A percentile compares a stretch with the other conserved stretches of the same genome.
These are phyloP conservation scores for Slavum lentiscoides DNA, from an alignment of 2,888 invertebrate species.

Conservation along the genomic window DNA sequence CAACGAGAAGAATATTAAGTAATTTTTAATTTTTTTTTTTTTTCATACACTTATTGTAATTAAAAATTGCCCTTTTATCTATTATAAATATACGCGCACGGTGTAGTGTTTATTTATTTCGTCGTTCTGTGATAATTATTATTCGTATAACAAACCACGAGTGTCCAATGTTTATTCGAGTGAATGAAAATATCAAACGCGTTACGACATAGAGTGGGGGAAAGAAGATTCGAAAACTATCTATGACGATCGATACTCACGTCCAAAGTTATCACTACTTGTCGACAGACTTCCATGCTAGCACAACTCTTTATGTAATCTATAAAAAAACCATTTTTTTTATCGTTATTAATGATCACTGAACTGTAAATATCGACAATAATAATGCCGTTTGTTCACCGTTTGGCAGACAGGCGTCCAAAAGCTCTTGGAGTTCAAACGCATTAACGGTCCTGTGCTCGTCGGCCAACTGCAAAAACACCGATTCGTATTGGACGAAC, in stretches of 20 bases:
- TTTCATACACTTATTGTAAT: too few relatives aligned
- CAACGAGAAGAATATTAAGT: too few relatives aligned
- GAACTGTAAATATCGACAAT: too few relatives aligned
- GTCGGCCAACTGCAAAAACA: conserved; percentile 86
- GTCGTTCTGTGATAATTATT: too few relatives aligned
- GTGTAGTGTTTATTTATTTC: too few relatives aligned
- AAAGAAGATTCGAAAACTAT: neutral
- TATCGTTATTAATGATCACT: neutral
- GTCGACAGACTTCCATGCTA: conserved; percentile 86
- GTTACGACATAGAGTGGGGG: too few relatives aligned
- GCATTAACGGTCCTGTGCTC: conserved; percentile 88
- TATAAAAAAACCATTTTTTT: conserved; percentile 56
- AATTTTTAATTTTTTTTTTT: too few relatives aligned
- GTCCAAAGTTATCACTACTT: conserved; percentile 85
- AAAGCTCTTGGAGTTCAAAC: conserved; percentile 85
- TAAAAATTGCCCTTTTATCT: too few relatives aligned
- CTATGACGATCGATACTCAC: conserved; percentile 66
- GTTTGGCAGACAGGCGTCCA: conserved; percentile 89
- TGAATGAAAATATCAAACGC: too few relatives aligned
- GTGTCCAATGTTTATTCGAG: too few relatives aligned
- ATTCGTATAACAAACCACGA: too few relatives aligned
- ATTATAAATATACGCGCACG: too few relatives aligned
- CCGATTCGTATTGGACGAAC: conserved; percentile 84
- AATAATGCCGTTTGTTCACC: conserved; percentile 59
- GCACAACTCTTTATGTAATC: conserved; percentile 94